Percentiles rank a stretch among this genome's conserved stretches.
These are phyloP conservation scores for Mesochorus sp. DNA, from an alignment of 2,888 invertebrate genomes.

Conservation along the genomic window DNA sequence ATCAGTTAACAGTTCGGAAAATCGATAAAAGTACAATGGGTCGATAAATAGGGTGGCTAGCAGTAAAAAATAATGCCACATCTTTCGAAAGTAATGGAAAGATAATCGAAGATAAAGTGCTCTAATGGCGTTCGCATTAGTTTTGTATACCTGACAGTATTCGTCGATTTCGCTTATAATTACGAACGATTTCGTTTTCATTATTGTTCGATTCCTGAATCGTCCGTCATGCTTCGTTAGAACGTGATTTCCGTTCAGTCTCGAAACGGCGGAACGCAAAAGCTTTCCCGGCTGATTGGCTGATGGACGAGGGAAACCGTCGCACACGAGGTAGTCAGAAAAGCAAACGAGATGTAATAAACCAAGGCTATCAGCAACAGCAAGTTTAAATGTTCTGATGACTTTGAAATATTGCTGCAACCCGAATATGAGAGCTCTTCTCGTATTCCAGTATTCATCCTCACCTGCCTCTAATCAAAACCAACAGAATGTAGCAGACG, in stretches of 20 bases:
- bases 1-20: no score
- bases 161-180: conserved; percentile 6
- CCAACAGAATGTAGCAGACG: not conserved
- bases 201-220: conserved; percentile 28
- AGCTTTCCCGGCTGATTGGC: conserved; percentile 63
- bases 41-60: no score
- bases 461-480: not conserved
- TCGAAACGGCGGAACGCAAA: conserved; percentile 48
- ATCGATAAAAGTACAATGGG: no score
- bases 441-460: not conserved
- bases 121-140: not conserved
- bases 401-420: conserved; percentile 67
- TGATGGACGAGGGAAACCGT: conserved; percentile 36
- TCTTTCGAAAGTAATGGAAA: no score
- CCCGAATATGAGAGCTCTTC: conserved; percentile 52
- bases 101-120: not conserved
- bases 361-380: conserved; percentile 53
- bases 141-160: not conserved
- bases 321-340: conserved; percentile 60
- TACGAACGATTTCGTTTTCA: conserved; percentile 37
- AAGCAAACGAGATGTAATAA: conserved; percentile 13
- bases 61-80: no score
- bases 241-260: conserved; percentile 67
- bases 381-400: conserved; percentile 70
- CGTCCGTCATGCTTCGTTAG: conserved; percentile 37